A percentile compares a stretch with the other conserved stretches of the same genome.
Evolutionary conservation across 2,113 vertebrate species (phyloP).

Genomic region (Microtus oregoni): DNA sequence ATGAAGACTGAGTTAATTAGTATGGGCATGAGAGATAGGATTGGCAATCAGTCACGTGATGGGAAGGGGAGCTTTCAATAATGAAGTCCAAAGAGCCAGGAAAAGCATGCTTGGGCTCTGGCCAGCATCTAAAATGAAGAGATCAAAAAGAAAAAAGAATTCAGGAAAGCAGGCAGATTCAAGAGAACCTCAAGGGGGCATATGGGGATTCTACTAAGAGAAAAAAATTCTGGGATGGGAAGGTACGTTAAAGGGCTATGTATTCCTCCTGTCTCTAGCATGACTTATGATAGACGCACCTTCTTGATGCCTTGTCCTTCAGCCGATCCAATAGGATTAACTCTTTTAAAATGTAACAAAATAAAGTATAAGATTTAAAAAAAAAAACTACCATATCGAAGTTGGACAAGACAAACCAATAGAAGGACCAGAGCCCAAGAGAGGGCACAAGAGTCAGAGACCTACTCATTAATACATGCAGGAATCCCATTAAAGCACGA

Average conservation of each 20-base stretch:
- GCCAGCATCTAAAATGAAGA: neutral
- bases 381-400: neutral
- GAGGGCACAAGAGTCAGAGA: neutral
- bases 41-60: neutral
- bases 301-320: neutral
- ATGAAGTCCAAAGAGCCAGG: neutral
- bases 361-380: neutral
- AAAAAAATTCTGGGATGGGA: neutral
- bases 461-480: neutral
- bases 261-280: neutral
- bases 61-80: neutral
- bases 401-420: neutral
- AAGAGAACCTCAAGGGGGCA: neutral
- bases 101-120: neutral
- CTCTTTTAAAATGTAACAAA: neutral
- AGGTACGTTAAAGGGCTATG: neutral
- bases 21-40: neutral
- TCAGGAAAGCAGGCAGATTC: no score
- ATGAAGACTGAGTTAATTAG: neutral
- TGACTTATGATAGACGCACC: neutral
- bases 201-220: neutral
- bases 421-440: neutral
- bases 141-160: neutral
- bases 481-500: neutral
- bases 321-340: neutral